phyloP scores from a whole-genome alignment of 2,797 vertebrate species.

The Argyrosomus regius region DNA sequence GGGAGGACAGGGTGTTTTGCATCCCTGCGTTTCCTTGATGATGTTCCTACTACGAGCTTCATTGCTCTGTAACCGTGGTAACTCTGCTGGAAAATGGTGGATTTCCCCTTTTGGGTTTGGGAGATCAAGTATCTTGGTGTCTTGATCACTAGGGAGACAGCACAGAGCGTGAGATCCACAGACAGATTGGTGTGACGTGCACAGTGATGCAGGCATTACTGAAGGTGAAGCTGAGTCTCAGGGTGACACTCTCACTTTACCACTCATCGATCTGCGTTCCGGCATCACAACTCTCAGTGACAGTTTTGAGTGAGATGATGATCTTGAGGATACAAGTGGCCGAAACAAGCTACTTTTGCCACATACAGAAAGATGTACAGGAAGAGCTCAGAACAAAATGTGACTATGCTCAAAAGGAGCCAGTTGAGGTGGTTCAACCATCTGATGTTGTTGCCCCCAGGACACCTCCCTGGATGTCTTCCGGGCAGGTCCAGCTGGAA shows the following conservation, averaged over 20 bases:
- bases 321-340: neutral
- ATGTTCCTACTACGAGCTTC: neutral
- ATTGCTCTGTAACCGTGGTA: constrained; percentile 9
- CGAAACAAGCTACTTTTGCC: constrained; percentile 11
- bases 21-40: neutral
- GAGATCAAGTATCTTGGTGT: neutral
- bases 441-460: constrained; percentile 14
- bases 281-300: neutral
- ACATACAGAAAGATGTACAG: neutral
- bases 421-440: constrained; percentile 13
- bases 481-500: neutral
- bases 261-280: constrained; percentile 16
- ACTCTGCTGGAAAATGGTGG: neutral
- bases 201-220: neutral
- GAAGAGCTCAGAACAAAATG: constrained; percentile 1
- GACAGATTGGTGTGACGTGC: constrained; percentile 7
- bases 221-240: constrained; percentile 3
- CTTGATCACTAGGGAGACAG: neutral
- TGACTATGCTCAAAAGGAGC: constrained; percentile 2
- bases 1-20: too few species aligned
- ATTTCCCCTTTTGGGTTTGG: neutral
- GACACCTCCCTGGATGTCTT: constrained; percentile 4
- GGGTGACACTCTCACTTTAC: constrained; percentile 15
- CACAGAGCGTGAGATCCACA: neutral
- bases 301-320: neutral